phyloP scores from a whole-genome alignment of 2,797 vertebrate genomes.

The Borostomias antarcticus region DNA sequence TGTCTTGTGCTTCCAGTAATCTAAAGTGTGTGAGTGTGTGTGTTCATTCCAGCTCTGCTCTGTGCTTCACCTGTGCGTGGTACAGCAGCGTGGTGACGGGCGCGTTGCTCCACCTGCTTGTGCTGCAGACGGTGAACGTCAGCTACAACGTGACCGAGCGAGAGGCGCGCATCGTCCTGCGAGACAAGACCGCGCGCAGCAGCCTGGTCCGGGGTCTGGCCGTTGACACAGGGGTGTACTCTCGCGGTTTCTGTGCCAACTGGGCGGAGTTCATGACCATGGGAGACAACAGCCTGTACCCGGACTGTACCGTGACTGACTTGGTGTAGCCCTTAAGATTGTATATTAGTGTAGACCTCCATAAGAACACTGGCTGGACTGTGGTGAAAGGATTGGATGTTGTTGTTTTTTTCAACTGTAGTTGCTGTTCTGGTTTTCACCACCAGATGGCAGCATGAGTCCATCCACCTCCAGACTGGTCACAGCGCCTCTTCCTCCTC shows the following conservation, averaged over 20 bases:
- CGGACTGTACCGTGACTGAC: constrained; percentile 41
- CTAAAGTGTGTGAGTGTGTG: constrained; percentile 21
- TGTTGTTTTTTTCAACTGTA: not conserved
- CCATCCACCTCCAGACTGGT: constrained; percentile 12
- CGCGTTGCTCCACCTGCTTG: constrained; percentile 88
- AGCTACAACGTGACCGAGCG: constrained; percentile 95
- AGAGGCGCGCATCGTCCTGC: constrained; percentile 85
- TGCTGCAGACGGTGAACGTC: constrained; percentile 91
- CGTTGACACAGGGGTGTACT: constrained; percentile 86
- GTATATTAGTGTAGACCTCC: too few relatives aligned
- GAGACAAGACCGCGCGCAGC: constrained; percentile 81
- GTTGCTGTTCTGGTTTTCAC: constrained; percentile 32
- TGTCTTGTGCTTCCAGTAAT: constrained; percentile 11
- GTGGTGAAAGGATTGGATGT: not conserved
- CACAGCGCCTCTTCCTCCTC: not conserved
- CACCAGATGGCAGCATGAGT: constrained; percentile 67
- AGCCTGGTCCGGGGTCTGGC: constrained; percentile 85
- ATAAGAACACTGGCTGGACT: constrained; percentile 8
- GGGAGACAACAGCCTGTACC: constrained; percentile 46
- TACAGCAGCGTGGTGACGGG: constrained; percentile 90
- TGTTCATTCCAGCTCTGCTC: constrained; percentile 78
- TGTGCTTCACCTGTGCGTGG: constrained; percentile 96
- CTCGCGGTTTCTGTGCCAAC: constrained; percentile 84
- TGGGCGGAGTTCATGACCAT: constrained; percentile 91
- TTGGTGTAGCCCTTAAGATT: constrained; percentile 67